These are phyloP conservation scores for Pan troglodytes DNA, from an alignment of 2,113 vertebrate genomes.

Conservation along the genomic window DNA sequence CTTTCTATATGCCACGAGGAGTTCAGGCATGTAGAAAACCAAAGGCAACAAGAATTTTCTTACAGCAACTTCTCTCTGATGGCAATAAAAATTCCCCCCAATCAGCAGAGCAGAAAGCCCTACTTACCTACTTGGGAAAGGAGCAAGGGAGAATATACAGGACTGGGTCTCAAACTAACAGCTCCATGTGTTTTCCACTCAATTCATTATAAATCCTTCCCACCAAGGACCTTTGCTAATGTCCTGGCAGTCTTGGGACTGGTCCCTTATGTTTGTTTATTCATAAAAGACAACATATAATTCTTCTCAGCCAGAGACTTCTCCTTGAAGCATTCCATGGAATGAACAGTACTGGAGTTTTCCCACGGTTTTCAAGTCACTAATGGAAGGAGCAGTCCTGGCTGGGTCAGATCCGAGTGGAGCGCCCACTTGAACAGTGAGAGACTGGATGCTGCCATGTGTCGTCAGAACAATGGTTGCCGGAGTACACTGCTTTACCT, in stretches of 20 bases:
- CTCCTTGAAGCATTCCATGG: background rate
- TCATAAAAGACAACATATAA: background rate
- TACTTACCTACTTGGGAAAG: background rate
- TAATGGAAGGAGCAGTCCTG: background rate
- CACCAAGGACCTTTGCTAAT: background rate
- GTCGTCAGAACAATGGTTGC: background rate
- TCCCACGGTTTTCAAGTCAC: background rate
- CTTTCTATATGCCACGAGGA: background rate
- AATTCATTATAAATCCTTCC: slow-evolving; percentile 23
- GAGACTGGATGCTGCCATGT: background rate
- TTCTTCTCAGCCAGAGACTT: background rate
- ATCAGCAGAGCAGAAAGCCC: background rate
- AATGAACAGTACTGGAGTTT: background rate
- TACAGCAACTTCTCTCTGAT: background rate
- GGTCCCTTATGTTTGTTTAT: slow-evolving; percentile 21
- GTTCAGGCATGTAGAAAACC: background rate
- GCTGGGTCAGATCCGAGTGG: background rate
- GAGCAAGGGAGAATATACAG: background rate
- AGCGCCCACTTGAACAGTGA: background rate
- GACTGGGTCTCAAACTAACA: background rate
- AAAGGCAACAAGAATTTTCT: background rate
- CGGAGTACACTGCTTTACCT: background rate
- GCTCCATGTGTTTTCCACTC: background rate
- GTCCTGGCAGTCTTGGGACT: background rate
- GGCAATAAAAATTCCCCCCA: background rate